These are phyloP conservation scores for Caranx ignobilis DNA, from an alignment of 2,113 vertebrate genomes.

Conservation along the genomic window DNA sequence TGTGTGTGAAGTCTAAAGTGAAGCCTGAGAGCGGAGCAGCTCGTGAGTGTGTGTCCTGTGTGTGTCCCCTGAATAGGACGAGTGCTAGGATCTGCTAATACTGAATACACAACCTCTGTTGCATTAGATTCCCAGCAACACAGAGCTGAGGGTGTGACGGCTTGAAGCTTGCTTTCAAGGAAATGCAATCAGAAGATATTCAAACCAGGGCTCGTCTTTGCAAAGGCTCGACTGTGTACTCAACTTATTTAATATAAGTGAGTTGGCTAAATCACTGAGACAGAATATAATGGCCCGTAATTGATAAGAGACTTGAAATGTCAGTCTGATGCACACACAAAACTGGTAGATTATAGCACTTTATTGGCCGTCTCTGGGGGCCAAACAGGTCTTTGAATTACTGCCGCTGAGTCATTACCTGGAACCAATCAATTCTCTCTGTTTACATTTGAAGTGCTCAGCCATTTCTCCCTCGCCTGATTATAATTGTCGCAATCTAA, in stretches of 20 bases:
- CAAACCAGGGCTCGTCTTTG: constrained; percentile 17
- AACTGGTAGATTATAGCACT: constrained; percentile 76
- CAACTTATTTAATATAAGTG: constrained; percentile 58
- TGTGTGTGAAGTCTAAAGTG: too few species aligned
- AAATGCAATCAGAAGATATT: neutral
- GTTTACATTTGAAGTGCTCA: constrained; percentile 72
- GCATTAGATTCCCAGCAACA: neutral
- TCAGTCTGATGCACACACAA: constrained; percentile 64
- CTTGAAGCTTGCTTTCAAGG: neutral
- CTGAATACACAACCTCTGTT: neutral
- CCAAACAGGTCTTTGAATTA: constrained; percentile 74
- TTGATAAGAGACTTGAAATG: constrained; percentile 77
- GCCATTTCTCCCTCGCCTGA: constrained; percentile 66
- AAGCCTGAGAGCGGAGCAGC: too few species aligned
- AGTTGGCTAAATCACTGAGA: constrained; percentile 56
- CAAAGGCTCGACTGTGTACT: constrained; percentile 22
- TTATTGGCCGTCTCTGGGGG: constrained; percentile 72
- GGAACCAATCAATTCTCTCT: constrained; percentile 79
- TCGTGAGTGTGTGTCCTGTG: too few species aligned
- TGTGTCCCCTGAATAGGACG: too few species aligned
- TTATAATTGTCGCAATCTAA: constrained; percentile 67
- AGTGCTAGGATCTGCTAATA: neutral
- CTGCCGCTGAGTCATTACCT: constrained; percentile 76
- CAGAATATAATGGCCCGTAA: constrained; percentile 69
- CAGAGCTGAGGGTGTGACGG: constrained; percentile 1